Evolutionary conservation across 1,140 invertebrate species (phyloP), one percentile per base, ranked within the genome.

Genomic region (Drosophila mojavensis): DNA sequence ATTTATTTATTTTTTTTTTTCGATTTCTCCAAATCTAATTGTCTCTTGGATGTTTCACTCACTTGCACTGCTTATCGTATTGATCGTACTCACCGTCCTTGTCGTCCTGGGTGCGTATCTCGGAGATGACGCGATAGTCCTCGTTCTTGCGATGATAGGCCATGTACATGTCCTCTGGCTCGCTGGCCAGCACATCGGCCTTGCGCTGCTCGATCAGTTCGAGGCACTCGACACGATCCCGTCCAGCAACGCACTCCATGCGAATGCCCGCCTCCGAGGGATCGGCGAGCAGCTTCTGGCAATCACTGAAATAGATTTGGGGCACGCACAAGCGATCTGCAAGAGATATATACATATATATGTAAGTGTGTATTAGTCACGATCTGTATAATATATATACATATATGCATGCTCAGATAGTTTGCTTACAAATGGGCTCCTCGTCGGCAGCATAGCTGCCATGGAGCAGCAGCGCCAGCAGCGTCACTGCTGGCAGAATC

Each of bases 111-210:
- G 95, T 95, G 48, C 96, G 94, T 60, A 96, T 94, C 81, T 96
- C 94, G 43, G 94, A 95, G 82, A 96, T 95, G 1, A 96, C 93
- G 0, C 93, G 93, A 69, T 95, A 95, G 65, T 95, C 93, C 69
- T 95, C 93, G 62, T 94, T 94, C 20, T 94, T 93, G 41, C 94
- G 94, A 39, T 95, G 95, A 24, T 94, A 95, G 10, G 96, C 97
- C 5, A 97, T 94, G 89, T 97, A 98, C 94, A 97, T 91, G 68
- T 92, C 91, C 83, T 97, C 96, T 2, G 97, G 96, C 83, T 98
- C 97, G 1, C 96, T 94, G 11, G 96, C 95, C 15, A 96, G 94
- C 26, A 97, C 94, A 91, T 98, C 97, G 0, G 97, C 97, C 78
- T 96, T 94, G 45, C 95, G 94, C 76, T 95, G 93, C 50, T 95